phyloP scores from a whole-genome alignment of 2,888 invertebrate species.

The Andrena fulva region DNA sequence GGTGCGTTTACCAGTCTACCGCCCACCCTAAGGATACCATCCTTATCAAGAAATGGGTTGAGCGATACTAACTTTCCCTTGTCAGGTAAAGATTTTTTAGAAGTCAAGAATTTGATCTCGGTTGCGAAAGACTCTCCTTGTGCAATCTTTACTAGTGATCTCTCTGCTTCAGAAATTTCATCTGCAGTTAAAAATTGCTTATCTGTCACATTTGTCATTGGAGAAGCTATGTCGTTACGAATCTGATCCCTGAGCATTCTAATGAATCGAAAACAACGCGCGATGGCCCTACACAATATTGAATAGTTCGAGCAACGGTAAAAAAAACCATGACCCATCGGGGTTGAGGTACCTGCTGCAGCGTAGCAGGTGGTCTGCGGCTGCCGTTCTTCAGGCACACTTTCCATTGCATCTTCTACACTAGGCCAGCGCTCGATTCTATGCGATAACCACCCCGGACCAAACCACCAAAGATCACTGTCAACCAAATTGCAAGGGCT shows the following conservation, averaged over 20 bases:
- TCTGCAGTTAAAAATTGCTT: no score
- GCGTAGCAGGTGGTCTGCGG: no score
- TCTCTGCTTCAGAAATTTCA: neutral
- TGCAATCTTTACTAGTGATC: neutral
- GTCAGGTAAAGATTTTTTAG: no score
- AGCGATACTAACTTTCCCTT: neutral
- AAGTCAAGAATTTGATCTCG: neutral
- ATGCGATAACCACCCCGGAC: neutral
- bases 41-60: neutral
- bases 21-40: neutral
- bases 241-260: neutral
- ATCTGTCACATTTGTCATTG: neutral
- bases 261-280: neutral
- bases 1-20: neutral
- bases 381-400: no score
- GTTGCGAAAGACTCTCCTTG: neutral
- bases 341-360: no score
- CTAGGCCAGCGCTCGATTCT: fast-evolving
- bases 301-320: neutral
- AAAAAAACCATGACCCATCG: neutral
- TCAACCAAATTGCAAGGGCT: neutral
- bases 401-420: no score
- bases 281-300: neutral
- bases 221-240: neutral
- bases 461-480: neutral